Percentiles rank a stretch among this genome's conserved stretches.
phyloP scores from a whole-genome alignment of 53 echinoderm and acorn worm genomes.

The Mesocentrotus franciscanus region DNA sequence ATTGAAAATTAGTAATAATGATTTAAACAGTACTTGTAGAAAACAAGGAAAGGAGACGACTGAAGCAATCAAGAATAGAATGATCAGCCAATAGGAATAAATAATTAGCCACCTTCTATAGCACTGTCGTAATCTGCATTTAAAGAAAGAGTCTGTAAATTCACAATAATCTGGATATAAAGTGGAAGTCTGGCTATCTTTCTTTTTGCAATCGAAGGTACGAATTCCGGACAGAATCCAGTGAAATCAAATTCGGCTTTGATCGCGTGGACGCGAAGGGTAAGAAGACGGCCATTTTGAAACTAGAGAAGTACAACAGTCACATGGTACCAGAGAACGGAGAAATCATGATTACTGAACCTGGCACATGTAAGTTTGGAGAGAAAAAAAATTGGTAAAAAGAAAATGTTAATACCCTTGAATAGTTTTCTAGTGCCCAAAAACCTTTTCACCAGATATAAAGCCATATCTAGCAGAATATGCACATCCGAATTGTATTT shows the following conservation, averaged over 20 bases:
- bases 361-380: constrained; percentile 84
- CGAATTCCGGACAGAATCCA: constrained; percentile 73
- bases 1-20: too few species aligned
- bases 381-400: background rate
- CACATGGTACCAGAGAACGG: constrained; percentile 90
- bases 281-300: constrained; percentile 65
- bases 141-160: background rate
- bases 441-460: too few species aligned
- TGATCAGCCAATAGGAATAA: too few species aligned
- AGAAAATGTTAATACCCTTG: background rate
- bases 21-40: too few species aligned
- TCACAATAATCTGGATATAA: background rate
- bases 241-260: constrained; percentile 76
- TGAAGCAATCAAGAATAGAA: too few species aligned
- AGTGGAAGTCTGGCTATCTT: background rate
- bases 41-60: too few species aligned
- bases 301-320: constrained; percentile 78
- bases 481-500: too few species aligned
- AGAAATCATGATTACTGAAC: constrained; percentile 71
- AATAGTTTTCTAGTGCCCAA: too few species aligned
- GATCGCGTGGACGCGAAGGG: constrained; percentile 70
- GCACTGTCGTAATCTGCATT: background rate
- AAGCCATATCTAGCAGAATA: too few species aligned
- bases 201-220: constrained; percentile 59
- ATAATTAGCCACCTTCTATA: too few species aligned